A percentile compares a stretch with the other conserved stretches of the same genome.
phyloP scores from a whole-genome alignment of 2,113 vertebrate genomes.

The Euleptes europaea region DNA sequence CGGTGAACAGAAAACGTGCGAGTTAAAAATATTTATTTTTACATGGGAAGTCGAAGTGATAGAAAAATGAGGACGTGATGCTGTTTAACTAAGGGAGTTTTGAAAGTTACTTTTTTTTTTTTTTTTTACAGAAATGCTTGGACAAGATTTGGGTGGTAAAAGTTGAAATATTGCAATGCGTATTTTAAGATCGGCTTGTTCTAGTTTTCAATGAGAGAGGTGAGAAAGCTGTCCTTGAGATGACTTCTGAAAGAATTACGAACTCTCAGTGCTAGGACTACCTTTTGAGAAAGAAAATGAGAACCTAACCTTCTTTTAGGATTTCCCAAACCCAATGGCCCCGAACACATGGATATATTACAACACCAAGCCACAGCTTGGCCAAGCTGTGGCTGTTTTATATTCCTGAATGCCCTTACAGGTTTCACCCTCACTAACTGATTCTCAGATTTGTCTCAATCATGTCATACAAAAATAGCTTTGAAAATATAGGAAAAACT shows the following conservation, averaged over 20 bases:
- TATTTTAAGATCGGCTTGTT: slow-evolving; percentile 18
- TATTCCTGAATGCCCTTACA: slow-evolving; percentile 46
- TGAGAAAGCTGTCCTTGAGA: slow-evolving; percentile 3
- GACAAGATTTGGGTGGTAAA: not conserved
- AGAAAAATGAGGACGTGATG: not conserved
- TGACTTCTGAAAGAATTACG: slow-evolving; percentile 1
- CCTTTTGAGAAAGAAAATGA: not conserved
- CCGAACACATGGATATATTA: slow-evolving; percentile 28
- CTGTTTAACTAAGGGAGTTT: not conserved
- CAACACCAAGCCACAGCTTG: slow-evolving; percentile 57
- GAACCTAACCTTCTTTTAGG: slow-evolving; percentile 1
- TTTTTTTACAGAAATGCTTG: slow-evolving; percentile 1
- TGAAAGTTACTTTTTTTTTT: not conserved
- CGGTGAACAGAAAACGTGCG: not conserved
- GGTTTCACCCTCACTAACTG: slow-evolving; percentile 42
- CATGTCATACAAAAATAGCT: slow-evolving; percentile 61
- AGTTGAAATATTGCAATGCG: slow-evolving; percentile 9
- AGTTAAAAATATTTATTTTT: slow-evolving; percentile 8
- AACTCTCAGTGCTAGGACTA: not conserved
- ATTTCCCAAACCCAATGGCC: not conserved
- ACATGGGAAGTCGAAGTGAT: slow-evolving; percentile 8
- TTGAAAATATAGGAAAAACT: slow-evolving; percentile 66
- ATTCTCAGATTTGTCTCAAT: slow-evolving; percentile 63
- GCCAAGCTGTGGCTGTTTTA: slow-evolving; percentile 24
- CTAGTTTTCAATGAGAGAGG: slow-evolving; percentile 4